These are phyloP conservation scores for Drosophila paulistorum DNA, from an alignment of 1,140 invertebrate species.

Conservation along the genomic window DNA sequence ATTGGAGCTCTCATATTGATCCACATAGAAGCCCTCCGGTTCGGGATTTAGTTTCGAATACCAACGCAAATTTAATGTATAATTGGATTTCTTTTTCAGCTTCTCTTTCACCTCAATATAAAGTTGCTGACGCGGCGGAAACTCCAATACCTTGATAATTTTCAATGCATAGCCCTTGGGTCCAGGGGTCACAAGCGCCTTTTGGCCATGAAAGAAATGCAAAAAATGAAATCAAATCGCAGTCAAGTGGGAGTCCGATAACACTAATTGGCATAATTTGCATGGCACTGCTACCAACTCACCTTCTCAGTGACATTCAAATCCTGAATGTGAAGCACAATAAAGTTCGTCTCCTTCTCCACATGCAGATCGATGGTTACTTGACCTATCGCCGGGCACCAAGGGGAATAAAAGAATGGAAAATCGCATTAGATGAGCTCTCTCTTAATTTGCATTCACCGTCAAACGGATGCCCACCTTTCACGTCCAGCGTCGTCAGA, in stretches of 20 bases:
- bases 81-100: slow-evolving; percentile 90
- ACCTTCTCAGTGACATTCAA: slow-evolving; percentile 94
- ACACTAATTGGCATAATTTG: slow-evolving; percentile 51
- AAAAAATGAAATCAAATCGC: slow-evolving; percentile 1
- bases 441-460: slow-evolving; percentile 20
- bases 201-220: slow-evolving; percentile 60
- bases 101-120: slow-evolving; percentile 93
- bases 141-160: slow-evolving; percentile 90
- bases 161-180: slow-evolving; percentile 88
- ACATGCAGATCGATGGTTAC: slow-evolving; percentile 93
- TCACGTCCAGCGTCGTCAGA: slow-evolving; percentile 93
- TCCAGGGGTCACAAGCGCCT: slow-evolving; percentile 87
- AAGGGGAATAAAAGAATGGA: slow-evolving; percentile 30
- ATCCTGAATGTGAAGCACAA: slow-evolving; percentile 95
- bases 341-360: slow-evolving; percentile 92
- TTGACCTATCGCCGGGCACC: slow-evolving; percentile 86
- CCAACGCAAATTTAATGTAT: slow-evolving; percentile 93
- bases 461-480: slow-evolving; percentile 85
- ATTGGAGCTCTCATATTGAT: slow-evolving; percentile 90
- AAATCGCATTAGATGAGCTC: slow-evolving; percentile 41
- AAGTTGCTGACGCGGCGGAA: slow-evolving; percentile 91
- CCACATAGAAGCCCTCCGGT: slow-evolving; percentile 96
- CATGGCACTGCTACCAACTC: slow-evolving; percentile 28
- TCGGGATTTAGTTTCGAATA: slow-evolving; percentile 90
- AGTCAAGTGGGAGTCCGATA: slow-evolving; percentile 44